phyloP scores from a whole-genome alignment of 37 sponge, comb jelly and placozoan species.

The Lycopodina hypogea region DNA sequence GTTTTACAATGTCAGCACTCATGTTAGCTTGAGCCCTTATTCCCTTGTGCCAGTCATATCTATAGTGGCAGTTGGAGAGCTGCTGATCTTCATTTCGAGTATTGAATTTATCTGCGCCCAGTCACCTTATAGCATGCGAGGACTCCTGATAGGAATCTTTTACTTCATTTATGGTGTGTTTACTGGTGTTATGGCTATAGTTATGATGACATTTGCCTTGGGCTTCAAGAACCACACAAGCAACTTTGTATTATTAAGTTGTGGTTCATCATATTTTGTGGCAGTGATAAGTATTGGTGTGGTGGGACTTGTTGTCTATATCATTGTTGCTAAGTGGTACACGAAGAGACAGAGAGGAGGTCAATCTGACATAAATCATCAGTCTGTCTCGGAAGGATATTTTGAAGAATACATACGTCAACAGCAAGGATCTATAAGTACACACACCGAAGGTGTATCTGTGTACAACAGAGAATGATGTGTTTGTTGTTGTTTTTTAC shows the following conservation, averaged over 20 bases:
- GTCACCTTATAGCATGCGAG: conserved; percentile 54
- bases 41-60: background rate
- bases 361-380: conserved; percentile 26
- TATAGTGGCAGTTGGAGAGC: conserved; percentile 17
- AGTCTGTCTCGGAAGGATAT: conserved; percentile 31
- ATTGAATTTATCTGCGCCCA: conserved; percentile 61
- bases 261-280: conserved; percentile 23
- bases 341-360: conserved; percentile 46
- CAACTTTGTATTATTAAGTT: conserved; percentile 11
- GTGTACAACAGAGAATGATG: too few species aligned
- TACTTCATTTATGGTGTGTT: conserved; percentile 32
- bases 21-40: background rate
- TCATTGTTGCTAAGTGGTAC: conserved; percentile 24
- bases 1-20: background rate
- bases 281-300: conserved; percentile 1
- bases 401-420: conserved; percentile 10
- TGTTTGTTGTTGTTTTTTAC: too few species aligned
- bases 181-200: background rate
- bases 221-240: background rate
- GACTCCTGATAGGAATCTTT: conserved; percentile 47
- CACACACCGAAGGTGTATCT: too few species aligned
- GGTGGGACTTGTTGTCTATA: conserved; percentile 23
- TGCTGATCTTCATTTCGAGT: conserved; percentile 10
- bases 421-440: too few species aligned
- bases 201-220: conserved; percentile 3